Evolutionary conservation across 2,797 vertebrate species (phyloP).

Genomic region (Spinus olivaceus): DNA sequence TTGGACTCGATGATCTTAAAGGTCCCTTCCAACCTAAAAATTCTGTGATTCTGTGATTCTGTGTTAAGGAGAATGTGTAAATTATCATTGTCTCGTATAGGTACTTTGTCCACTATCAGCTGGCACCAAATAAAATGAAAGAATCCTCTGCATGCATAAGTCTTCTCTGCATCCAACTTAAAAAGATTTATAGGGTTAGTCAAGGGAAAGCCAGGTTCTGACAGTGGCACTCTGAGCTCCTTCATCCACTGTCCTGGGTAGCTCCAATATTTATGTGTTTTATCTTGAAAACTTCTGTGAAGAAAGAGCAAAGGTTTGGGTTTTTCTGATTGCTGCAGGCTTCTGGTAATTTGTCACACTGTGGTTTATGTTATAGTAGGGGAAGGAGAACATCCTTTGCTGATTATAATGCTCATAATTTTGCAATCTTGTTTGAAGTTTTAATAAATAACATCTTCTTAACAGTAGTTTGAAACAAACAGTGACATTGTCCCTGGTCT

Average conservation of each 20-base stretch:
- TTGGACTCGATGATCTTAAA: background rate
- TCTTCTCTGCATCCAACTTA: background rate
- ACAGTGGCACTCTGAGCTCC: background rate
- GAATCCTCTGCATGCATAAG: background rate
- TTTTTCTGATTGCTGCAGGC: background rate
- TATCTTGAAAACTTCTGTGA: conserved; percentile 28
- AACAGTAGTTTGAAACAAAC: conserved; percentile 51
- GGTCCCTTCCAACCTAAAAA: background rate
- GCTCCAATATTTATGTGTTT: background rate
- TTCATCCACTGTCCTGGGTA: background rate
- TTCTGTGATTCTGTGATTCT: background rate
- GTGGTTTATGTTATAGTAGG: background rate
- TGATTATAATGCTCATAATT: conserved; percentile 2
- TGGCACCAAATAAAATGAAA: background rate
- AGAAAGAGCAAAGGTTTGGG: conserved; percentile 25
- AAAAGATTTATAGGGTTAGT: background rate
- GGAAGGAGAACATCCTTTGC: background rate
- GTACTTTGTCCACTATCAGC: background rate
- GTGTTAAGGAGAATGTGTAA: background rate
- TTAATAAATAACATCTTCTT: conserved; percentile 33
- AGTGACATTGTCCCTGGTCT: background rate
- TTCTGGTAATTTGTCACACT: conserved; percentile 15
- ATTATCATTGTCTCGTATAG: background rate
- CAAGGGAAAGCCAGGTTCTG: background rate
- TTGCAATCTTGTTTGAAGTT: conserved; percentile 27